Evolutionary conservation across 2,797 vertebrate species (phyloP).

Genomic region (Notolepis coatsorum): DNA sequence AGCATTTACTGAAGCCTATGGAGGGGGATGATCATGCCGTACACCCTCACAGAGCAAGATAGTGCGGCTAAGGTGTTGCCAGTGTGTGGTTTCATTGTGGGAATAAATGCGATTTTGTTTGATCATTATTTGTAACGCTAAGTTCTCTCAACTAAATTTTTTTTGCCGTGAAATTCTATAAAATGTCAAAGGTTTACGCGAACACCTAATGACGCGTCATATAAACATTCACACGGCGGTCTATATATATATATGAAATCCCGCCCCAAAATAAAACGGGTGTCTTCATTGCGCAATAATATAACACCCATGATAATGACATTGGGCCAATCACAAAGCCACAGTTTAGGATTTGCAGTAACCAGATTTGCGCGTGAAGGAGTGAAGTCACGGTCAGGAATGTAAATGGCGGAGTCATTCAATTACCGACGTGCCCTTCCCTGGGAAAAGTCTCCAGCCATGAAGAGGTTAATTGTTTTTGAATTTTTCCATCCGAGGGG

Average conservation of each 20-base stretch:
- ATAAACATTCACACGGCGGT: conserved; percentile 51
- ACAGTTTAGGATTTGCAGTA: conserved; percentile 65
- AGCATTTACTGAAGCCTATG: conserved; percentile 73
- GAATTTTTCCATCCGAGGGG: conserved; percentile 78
- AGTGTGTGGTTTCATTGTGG: background rate
- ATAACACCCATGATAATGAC: conserved; percentile 55
- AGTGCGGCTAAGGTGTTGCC: conserved; percentile 31
- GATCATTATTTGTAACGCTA: background rate
- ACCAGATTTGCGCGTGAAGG: conserved; percentile 71
- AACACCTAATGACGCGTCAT: conserved; percentile 40
- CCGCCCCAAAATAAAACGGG: conserved; percentile 30
- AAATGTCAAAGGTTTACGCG: conserved; percentile 37
- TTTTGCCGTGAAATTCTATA: conserved; percentile 24
- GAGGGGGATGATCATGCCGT: conserved; percentile 59
- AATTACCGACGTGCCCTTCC: conserved; percentile 67
- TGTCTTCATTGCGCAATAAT: conserved; percentile 34
- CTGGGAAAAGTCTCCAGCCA: conserved; percentile 72
- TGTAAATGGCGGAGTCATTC: conserved; percentile 73
- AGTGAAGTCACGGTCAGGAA: conserved; percentile 74
- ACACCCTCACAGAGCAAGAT: conserved; percentile 64
- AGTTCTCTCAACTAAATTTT: conserved; percentile 26
- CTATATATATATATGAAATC: conserved; percentile 35
- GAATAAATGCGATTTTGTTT: conserved; percentile 15
- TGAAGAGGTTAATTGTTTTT: conserved; percentile 89
- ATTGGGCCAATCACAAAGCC: conserved; percentile 63